Evolutionary conservation across 2,113 vertebrate genomes (phyloP).

Genomic region (Sapajus apella): DNA sequence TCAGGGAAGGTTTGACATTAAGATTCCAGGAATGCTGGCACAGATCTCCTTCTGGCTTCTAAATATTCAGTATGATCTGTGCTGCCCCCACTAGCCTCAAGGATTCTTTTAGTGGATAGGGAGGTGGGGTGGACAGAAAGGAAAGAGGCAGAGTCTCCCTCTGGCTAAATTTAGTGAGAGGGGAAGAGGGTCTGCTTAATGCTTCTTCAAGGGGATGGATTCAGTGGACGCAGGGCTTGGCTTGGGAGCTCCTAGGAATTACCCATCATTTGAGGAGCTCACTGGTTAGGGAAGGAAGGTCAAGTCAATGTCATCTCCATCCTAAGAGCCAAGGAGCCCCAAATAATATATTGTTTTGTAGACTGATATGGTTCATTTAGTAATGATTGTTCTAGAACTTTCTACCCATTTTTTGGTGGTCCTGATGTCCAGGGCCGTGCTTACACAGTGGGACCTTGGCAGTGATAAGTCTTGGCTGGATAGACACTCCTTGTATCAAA

Average conservation of each 20-base stretch:
- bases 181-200: too few relatives aligned
- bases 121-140: neutral
- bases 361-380: neutral
- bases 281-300: accelerated
- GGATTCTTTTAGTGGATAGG: neutral
- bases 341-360: neutral
- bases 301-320: accelerated
- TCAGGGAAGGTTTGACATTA: neutral
- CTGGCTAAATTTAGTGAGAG: neutral
- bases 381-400: neutral
- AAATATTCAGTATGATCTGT: neutral
- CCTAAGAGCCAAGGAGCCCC: neutral
- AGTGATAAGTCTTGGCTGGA: neutral
- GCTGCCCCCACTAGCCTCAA: neutral
- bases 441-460: neutral
- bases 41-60: neutral
- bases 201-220: too few relatives aligned
- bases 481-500: accelerated
- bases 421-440: neutral
- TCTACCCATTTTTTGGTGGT: neutral
- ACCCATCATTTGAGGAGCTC: accelerated
- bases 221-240: accelerated
- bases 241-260: neutral
- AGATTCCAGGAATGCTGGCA: neutral
- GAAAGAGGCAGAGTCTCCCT: accelerated